Percentiles rank a stretch among this genome's conserved stretches.
These are phyloP conservation scores for Stichopus horrens DNA, from an alignment of 53 echinoderm and acorn worm species.

Conservation along the genomic window DNA sequence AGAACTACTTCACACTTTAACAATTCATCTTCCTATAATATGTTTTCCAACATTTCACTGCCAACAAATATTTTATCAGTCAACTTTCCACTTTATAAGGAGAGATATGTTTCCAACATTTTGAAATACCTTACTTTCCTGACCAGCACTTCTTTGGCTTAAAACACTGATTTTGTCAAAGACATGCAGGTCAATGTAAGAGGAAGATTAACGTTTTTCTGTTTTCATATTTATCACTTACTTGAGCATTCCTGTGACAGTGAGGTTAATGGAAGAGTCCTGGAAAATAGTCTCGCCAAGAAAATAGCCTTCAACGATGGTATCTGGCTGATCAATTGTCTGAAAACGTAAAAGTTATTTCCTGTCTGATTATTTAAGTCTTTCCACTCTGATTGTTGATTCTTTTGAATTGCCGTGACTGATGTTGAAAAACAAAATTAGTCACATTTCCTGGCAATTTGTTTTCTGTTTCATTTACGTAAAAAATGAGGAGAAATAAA, in stretches of 20 bases:
- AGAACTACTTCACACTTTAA: too few relatives aligned
- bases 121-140: too few relatives aligned
- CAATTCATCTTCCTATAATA: too few relatives aligned
- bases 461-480: too few relatives aligned
- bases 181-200: neutral
- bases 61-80: too few relatives aligned
- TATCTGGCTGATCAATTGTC: slow-evolving; percentile 76
- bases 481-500: neutral
- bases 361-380: neutral
- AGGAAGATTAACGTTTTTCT: neutral
- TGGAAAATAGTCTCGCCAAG: slow-evolving; percentile 57
- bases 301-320: slow-evolving; percentile 72
- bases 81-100: too few relatives aligned
- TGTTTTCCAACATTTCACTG: too few relatives aligned
- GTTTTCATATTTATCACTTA: slow-evolving; percentile 48
- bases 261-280: slow-evolving; percentile 65
- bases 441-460: neutral
- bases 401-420: neutral
- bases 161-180: too few relatives aligned
- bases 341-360: slow-evolving; percentile 18
- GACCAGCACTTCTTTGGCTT: too few relatives aligned
- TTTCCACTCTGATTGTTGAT: neutral
- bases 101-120: too few relatives aligned
- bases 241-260: slow-evolving; percentile 74
- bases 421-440: neutral